A percentile compares a stretch with the other conserved stretches of the same genome.
phyloP scores from a whole-genome alignment of 2,888 invertebrate genomes.

The Nezara viridula region DNA sequence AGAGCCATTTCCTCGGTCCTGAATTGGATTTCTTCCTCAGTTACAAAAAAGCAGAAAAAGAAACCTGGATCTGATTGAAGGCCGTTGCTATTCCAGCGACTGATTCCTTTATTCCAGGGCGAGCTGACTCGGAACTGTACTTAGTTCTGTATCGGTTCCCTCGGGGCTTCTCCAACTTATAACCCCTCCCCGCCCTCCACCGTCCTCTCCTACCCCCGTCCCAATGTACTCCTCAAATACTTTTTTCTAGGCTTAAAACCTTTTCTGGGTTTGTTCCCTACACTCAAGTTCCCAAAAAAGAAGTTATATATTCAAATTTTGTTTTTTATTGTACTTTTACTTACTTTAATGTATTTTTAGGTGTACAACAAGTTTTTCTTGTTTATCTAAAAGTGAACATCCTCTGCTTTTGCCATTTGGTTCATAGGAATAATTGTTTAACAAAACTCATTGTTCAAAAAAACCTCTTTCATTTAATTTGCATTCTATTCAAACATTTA shows the following conservation, averaged over 20 bases:
- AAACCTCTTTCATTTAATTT: too few relatives aligned
- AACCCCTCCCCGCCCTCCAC: too few relatives aligned
- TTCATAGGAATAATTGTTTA: too few relatives aligned
- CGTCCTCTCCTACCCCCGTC: not conserved
- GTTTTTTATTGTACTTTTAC: too few relatives aligned
- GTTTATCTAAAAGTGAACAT: too few relatives aligned
- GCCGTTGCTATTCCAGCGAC: not conserved
- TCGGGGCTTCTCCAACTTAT: not conserved
- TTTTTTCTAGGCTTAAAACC: not conserved
- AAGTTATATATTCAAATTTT: not conserved
- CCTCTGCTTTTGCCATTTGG: too few relatives aligned
- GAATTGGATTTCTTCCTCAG: slow-evolving; percentile 14
- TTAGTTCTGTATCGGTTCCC: slow-evolving; percentile 10
- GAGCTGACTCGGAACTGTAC: not conserved
- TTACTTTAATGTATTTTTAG: too few relatives aligned
- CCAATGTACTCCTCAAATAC: not conserved
- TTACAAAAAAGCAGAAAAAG: slow-evolving; percentile 10
- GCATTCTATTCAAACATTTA: too few relatives aligned
- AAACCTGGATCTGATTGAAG: slow-evolving; percentile 24
- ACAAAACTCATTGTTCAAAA: too few relatives aligned
- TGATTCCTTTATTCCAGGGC: not conserved
- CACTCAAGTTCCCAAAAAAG: not conserved
- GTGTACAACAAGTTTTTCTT: too few relatives aligned
- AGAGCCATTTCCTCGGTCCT: not conserved
- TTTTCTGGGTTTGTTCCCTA: not conserved